These are phyloP conservation scores for Chionoecetes opilio DNA, from an alignment of 1,140 invertebrate species.

Conservation along the genomic window DNA sequence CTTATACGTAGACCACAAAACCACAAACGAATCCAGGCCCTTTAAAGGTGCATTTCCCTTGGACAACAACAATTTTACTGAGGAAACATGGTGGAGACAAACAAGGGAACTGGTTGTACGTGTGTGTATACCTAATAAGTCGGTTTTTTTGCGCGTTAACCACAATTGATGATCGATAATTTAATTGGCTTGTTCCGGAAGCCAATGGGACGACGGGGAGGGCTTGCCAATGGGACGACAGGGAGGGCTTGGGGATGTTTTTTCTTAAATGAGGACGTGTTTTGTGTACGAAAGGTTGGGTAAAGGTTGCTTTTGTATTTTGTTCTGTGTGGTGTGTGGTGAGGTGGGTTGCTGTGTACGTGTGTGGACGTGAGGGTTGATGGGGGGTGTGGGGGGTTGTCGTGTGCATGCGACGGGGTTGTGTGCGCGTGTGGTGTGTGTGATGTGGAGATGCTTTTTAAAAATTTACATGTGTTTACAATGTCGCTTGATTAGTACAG, in stretches of 20 bases:
- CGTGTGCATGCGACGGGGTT: too few relatives aligned
- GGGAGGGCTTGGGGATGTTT: background rate
- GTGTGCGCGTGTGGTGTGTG: too few relatives aligned
- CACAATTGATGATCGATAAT: constrained; percentile 7
- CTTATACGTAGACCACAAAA: too few relatives aligned
- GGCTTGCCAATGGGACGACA: background rate
- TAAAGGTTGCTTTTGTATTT: background rate
- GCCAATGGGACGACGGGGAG: background rate
- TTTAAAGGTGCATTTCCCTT: background rate
- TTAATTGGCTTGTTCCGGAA: background rate
- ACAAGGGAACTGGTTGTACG: background rate
- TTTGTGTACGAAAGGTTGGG: background rate
- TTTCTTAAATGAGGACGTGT: background rate
- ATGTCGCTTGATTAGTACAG: too few relatives aligned
- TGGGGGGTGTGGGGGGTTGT: background rate
- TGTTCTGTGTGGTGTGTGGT: background rate
- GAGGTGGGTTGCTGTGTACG: background rate
- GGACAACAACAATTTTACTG: background rate
- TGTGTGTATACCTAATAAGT: background rate
- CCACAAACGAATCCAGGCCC: too few relatives aligned
- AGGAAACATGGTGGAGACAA: background rate
- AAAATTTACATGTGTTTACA: too few relatives aligned
- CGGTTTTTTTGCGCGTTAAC: background rate
- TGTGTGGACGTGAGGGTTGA: background rate
- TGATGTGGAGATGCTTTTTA: too few relatives aligned